phyloP scores from a whole-genome alignment of 2,888 invertebrate species.

The Papilio elwesi region DNA sequence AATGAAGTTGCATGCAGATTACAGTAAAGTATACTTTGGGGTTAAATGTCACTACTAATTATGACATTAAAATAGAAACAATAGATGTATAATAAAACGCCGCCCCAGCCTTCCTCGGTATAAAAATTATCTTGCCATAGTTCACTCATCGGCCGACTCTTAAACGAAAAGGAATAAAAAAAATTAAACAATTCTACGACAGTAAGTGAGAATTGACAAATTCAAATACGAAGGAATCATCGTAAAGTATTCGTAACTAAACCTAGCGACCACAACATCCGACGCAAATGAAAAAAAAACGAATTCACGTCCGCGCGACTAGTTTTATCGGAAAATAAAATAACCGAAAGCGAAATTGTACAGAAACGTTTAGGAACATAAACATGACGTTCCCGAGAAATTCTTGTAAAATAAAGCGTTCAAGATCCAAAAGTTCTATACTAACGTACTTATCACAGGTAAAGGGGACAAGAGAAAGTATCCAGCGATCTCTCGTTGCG shows the following conservation, averaged over 20 bases:
- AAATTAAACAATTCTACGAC: conserved; percentile 44
- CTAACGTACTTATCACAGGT: conserved; percentile 85
- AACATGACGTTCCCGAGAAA: conserved; percentile 77
- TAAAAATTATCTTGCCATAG: conserved; percentile 50
- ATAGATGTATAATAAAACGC: conserved; percentile 84
- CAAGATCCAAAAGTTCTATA: conserved; percentile 74
- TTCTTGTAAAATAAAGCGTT: conserved; percentile 64
- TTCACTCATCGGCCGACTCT: conserved; percentile 44
- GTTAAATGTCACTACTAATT: conserved; percentile 57
- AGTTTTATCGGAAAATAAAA: conserved; percentile 67
- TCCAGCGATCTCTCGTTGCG: conserved; percentile 81
- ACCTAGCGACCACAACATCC: conserved; percentile 64
- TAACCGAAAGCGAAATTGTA: conserved; percentile 62
- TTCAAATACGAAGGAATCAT: conserved; percentile 54
- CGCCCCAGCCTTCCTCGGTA: conserved; percentile 54
- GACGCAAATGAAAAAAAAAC: conserved; percentile 67
- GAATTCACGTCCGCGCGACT: conserved; percentile 63
- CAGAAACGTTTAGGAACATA: conserved; percentile 80
- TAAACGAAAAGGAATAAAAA: conserved; percentile 44
- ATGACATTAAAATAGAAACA: conserved; percentile 73
- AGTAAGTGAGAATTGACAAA: conserved; percentile 40
- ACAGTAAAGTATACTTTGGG: conserved; percentile 65
- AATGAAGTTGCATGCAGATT: conserved; percentile 70
- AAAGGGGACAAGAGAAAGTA: conserved; percentile 84
- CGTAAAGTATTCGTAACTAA: conserved; percentile 55